Evolutionary conservation across 2,113 vertebrate genomes (phyloP).

Genomic region (Sylvilagus bachmani): DNA sequence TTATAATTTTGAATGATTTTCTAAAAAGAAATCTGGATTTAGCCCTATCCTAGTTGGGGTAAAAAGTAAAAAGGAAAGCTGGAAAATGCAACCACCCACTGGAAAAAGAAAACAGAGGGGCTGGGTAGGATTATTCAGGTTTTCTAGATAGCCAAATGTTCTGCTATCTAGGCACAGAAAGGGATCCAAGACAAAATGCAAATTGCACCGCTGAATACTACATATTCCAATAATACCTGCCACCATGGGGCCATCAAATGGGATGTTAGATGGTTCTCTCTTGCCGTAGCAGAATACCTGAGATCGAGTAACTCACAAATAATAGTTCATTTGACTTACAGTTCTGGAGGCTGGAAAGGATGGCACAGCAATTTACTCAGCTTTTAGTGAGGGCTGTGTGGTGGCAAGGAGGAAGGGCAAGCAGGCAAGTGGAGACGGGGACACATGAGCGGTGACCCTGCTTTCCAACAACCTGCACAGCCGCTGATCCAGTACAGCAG

Average conservation of each 20-base stretch:
- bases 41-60: neutral
- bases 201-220: neutral
- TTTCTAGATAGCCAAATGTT: neutral
- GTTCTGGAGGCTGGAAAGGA: too few species aligned
- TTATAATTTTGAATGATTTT: conserved; percentile 31
- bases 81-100: neutral
- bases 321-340: too few species aligned
- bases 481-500: too few species aligned
- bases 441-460: too few species aligned
- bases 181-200: neutral
- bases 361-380: too few species aligned
- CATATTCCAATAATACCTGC: neutral
- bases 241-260: rapidly evolving
- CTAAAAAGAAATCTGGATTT: conserved; percentile 47
- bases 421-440: too few species aligned
- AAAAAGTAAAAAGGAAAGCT: conserved; percentile 20
- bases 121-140: neutral
- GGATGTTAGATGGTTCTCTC: too few species aligned
- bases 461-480: too few species aligned
- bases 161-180: neutral
- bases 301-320: too few species aligned
- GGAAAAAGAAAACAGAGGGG: neutral
- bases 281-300: too few species aligned
- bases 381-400: too few species aligned
- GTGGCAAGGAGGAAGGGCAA: too few species aligned